Conservation (phyloP, 2,888 invertebrate genomes). For the Drosophila colorata region DNA sequence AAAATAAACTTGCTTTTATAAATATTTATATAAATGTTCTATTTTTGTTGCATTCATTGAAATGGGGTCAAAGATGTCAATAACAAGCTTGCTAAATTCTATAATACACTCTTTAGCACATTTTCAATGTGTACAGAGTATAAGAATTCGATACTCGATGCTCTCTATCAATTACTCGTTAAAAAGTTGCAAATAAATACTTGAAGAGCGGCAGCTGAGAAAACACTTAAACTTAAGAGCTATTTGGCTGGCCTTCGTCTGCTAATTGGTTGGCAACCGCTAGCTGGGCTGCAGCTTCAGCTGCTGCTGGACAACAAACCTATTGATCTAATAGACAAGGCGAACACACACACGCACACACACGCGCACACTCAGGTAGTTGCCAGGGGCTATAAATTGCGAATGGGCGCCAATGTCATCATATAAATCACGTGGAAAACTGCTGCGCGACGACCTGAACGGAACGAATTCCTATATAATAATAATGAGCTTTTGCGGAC, state of each 20-base stretch:
- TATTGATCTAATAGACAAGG: slow-evolving; percentile 46
- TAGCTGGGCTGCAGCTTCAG: slow-evolving; percentile 7
- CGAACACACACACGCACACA: slow-evolving; percentile 9
- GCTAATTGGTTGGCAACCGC: slow-evolving; percentile 40
- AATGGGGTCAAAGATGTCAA: too few species aligned
- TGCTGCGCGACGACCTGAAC: slow-evolving; percentile 36
- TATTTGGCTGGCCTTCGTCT: neutral
- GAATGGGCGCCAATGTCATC: slow-evolving; percentile 64
- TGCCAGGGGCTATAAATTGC: slow-evolving; percentile 56
- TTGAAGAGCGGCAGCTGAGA: slow-evolving; percentile 2
- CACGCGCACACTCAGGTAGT: slow-evolving; percentile 4
- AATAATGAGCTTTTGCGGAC: slow-evolving; percentile 67
- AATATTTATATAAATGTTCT: too few species aligned
- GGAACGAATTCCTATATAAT: slow-evolving; percentile 43
- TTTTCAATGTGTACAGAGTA: neutral
- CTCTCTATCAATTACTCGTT: slow-evolving; percentile 3
- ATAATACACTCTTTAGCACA: neutral
- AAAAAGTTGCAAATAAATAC: slow-evolving; percentile 15
- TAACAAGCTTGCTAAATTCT: neutral
- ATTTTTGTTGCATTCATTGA: too few species aligned
- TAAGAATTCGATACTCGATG: neutral
- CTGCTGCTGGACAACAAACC: slow-evolving; percentile 3
- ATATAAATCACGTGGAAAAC: slow-evolving; percentile 67
- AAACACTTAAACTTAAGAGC: slow-evolving; percentile 3
- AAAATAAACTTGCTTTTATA: too few species aligned